Evolutionary conservation across 2,797 vertebrate species (phyloP).

Genomic region (Urosaurus nigricauda): DNA sequence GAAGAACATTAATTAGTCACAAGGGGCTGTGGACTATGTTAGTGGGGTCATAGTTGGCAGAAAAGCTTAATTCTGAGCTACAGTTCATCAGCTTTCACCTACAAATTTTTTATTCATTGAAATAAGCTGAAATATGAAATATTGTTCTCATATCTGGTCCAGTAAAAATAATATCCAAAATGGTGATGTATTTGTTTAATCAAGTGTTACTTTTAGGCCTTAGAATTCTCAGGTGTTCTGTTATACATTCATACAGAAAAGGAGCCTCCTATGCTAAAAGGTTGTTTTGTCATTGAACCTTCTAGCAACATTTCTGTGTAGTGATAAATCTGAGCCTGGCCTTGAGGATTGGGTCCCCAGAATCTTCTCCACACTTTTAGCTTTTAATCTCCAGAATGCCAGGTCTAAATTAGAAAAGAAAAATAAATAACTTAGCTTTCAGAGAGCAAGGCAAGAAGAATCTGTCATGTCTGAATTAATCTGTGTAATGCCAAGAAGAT

Average conservation of each 20-base stretch:
- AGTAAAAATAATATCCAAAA: background rate
- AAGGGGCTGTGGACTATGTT: background rate
- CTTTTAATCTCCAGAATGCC: background rate
- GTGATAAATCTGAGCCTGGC: background rate
- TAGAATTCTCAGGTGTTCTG: background rate
- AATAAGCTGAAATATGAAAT: too few relatives aligned
- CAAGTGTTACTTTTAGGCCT: background rate
- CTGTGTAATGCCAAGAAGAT: conserved; percentile 43
- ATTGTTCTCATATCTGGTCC: too few relatives aligned
- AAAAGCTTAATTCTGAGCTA: conserved; percentile 11
- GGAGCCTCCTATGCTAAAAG: background rate
- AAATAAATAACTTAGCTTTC: background rate
- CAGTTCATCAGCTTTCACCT: background rate
- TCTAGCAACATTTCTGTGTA: background rate
- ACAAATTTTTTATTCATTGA: background rate
- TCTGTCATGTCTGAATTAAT: conserved; percentile 53
- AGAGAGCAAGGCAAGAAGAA: conserved; percentile 7
- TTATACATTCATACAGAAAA: background rate
- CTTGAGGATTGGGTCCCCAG: background rate
- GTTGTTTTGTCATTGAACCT: background rate
- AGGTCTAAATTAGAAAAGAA: background rate
- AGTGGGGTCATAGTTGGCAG: background rate
- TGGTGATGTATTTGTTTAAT: background rate
- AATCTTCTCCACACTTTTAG: background rate
- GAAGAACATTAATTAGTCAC: background rate